phyloP scores from a whole-genome alignment of 2,888 invertebrate species.

The Ariolimax columbianus region DNA sequence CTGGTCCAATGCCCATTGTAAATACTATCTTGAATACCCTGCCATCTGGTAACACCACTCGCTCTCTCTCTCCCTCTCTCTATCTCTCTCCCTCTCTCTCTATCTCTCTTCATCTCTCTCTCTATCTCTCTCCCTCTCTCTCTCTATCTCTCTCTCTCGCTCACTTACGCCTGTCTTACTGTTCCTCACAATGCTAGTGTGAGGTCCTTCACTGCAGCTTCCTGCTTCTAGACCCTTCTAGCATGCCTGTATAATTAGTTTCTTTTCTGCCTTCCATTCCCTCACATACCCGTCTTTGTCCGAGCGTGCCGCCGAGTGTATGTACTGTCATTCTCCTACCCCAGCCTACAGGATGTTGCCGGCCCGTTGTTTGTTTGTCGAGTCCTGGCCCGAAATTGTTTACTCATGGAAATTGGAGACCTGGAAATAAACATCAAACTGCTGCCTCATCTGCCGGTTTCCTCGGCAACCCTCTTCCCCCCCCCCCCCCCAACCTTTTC shows the following conservation, averaged over 20 bases:
- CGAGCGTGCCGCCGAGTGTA: constrained; percentile 37
- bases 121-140: too few species aligned
- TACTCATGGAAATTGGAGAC: constrained; percentile 48
- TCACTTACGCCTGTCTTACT: too few species aligned
- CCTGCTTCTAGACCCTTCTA: background rate
- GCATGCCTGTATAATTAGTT: background rate
- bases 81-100: too few species aligned
- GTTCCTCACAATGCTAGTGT: too few species aligned
- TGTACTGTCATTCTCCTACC: constrained; percentile 25
- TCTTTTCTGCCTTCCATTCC: constrained; percentile 14
- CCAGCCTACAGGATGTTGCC: constrained; percentile 26
- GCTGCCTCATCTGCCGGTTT: constrained; percentile 36
- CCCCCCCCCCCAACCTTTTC: background rate
- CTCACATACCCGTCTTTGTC: constrained; percentile 33
- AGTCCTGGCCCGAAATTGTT: constrained; percentile 36
- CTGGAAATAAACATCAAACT: constrained; percentile 41
- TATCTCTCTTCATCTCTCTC: too few species aligned
- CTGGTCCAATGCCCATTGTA: too few species aligned
- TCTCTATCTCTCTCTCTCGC: too few species aligned
- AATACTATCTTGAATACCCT: too few species aligned
- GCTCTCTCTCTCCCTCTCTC: too few species aligned
- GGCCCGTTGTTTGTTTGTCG: constrained; percentile 39
- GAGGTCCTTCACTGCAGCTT: background rate
- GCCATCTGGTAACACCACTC: too few species aligned
- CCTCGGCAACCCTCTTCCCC: constrained; percentile 5